Conservation (phyloP, 2,888 invertebrate species). For the Odontomyia ornata region DNA sequence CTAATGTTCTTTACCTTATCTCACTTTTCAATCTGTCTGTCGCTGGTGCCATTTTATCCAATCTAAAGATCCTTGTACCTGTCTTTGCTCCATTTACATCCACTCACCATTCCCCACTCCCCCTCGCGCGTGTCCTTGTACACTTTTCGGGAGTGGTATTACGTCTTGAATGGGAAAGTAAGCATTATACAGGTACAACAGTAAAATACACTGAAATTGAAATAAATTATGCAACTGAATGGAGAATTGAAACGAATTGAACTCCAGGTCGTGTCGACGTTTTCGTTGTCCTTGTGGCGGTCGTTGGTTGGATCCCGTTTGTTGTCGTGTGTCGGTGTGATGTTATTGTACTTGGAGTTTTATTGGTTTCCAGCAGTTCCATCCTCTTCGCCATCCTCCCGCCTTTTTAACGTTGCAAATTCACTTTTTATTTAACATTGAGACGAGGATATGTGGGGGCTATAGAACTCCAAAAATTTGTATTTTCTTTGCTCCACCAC, state of each 20-base stretch:
- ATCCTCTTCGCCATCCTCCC: neutral
- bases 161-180: constrained; percentile 2
- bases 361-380: neutral
- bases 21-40: constrained; percentile 15
- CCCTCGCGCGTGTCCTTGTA: neutral
- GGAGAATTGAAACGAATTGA: constrained; percentile 51
- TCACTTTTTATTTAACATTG: neutral
- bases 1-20: neutral
- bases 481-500: constrained; percentile 37
- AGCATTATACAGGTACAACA: neutral
- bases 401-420: neutral
- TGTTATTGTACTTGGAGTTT: constrained; percentile 30
- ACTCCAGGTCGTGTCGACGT: constrained; percentile 39
- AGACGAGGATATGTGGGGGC: neutral
- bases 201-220: constrained; percentile 39
- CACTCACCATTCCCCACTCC: neutral
- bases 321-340: neutral
- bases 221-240: constrained; percentile 49
- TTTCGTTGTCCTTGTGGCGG: neutral
- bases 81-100: too few relatives aligned
- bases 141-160: neutral
- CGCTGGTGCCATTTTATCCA: neutral
- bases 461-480: neutral
- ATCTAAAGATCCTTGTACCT: too few relatives aligned
- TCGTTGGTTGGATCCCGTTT: too few relatives aligned